Base-by-base conservation (phyloP, 1,140 invertebrate species). In the Drosophila arizonae region DNA sequence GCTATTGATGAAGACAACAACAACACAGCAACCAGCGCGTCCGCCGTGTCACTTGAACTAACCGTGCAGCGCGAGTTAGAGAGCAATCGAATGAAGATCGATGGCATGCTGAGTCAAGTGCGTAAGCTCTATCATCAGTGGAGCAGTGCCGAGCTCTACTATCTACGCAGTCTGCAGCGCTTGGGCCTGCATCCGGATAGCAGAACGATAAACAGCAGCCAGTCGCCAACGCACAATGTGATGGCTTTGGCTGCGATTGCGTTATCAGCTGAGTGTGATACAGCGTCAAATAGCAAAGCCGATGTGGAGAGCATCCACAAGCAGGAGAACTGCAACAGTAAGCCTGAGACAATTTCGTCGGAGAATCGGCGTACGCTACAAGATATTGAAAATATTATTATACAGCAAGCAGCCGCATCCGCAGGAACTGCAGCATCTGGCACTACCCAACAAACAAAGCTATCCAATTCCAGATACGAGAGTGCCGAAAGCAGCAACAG, bases 231-330 rank as follows among this genome's bases (percentile, higher is more conserved):
- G 1, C 85, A 88, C 61, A 60, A 76, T 15, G 67, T 88, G 10
- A 89, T 88, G 85, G 84, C 85, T 2, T 43, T 88, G 8, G 84
- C 84, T 39, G 85, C 84, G 4, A 88, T 88, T 50, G 84, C 84
- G 24, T 41, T 88, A 6, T 84, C 84, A 6, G 71, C 72, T 21
- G 85, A 89, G 56, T 50, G 39, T 51, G 56, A 8, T 11, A 45
- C 17, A 15, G 24, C 8, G 13, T 17, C 11, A 4, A 52, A 2
- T 15, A 41, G 15, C 21, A 15, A 51, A 36, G 13, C 6, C 1
- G 9, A 52, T 15, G 11, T 13, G 3, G 45, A 43, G 21, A 55
- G 24, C 10, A 45, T 48, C 15, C 60, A 70, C 10, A 52, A 60
- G 13, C 51, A 58, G 2, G 43, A 60, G 13, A 51, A 6, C 5